Evolutionary conservation across 2,888 invertebrate genomes (phyloP).

Genomic region (Trichogramma evanescens): DNA sequence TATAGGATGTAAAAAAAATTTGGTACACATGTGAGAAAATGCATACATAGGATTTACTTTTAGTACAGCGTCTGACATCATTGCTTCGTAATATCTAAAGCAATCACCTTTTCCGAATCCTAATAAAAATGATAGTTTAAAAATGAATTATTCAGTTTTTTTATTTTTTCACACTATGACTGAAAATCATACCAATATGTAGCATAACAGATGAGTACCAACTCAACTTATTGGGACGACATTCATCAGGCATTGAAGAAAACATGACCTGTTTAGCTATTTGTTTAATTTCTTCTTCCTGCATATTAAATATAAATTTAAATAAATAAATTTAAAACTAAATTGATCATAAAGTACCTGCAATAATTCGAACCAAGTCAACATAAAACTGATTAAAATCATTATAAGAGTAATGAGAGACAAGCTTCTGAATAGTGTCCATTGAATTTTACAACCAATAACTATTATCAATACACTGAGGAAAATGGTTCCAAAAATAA

Average conservation of each 20-base stretch:
- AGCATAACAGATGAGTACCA: constrained; percentile 21
- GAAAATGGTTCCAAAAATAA: constrained; percentile 14
- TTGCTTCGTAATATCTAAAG: constrained; percentile 32
- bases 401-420: constrained; percentile 24
- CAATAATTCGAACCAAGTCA: constrained; percentile 36
- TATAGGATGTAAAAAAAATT: constrained; percentile 30
- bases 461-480: constrained; percentile 18
- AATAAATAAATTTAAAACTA: background rate
- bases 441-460: constrained; percentile 20
- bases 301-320: constrained; percentile 9
- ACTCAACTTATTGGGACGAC: constrained; percentile 31
- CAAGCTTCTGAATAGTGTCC: constrained; percentile 25
- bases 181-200: constrained; percentile 24
- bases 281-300: constrained; percentile 36
- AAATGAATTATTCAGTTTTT: constrained; percentile 1
- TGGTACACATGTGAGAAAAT: constrained; percentile 31
- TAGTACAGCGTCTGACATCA: constrained; percentile 32
- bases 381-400: constrained; percentile 29
- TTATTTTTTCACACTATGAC: background rate
- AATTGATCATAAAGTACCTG: constrained; percentile 24
- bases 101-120: constrained; percentile 30
- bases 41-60: constrained; percentile 37
- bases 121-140: constrained; percentile 1
- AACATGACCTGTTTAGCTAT: constrained; percentile 28
- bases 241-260: constrained; percentile 30